These are phyloP conservation scores for Romanogobio albipinnatus DNA, from an alignment of 2,113 vertebrate species.

Conservation along the genomic window DNA sequence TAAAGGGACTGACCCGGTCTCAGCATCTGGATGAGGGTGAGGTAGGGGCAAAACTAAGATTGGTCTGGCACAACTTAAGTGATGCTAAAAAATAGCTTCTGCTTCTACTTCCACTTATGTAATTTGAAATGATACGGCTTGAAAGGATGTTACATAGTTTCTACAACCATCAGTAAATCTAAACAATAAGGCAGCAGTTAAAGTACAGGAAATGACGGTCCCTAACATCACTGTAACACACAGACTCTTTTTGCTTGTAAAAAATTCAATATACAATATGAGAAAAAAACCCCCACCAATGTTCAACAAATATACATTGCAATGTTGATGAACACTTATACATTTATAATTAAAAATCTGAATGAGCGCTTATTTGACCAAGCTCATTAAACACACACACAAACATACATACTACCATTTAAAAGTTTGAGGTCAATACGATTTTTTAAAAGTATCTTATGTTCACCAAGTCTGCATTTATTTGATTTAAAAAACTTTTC, in stretches of 20 bases:
- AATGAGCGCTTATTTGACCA: too few species aligned
- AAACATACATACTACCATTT: not conserved
- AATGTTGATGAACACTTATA: too few species aligned
- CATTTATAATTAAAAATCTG: too few species aligned
- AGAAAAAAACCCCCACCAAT: not conserved
- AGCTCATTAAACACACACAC: not conserved
- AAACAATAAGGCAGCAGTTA: not conserved
- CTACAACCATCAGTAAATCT: conserved; percentile 1
- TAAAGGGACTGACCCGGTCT: conserved; percentile 29
- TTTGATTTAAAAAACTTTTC: not conserved
- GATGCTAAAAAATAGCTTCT: not conserved
- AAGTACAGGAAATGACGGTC: not conserved
- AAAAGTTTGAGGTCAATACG: too few species aligned
- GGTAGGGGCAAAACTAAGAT: not conserved
- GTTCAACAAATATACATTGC: too few species aligned
- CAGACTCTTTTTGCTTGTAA: not conserved
- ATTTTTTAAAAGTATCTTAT: not conserved
- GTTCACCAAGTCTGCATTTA: not conserved
- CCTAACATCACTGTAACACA: not conserved
- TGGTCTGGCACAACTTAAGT: not conserved
- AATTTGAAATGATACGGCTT: conserved; percentile 33
- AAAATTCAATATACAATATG: not conserved
- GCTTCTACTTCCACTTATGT: conserved; percentile 2
- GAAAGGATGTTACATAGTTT: conserved; percentile 15
- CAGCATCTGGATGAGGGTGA: conserved; percentile 26